Conservation (phyloP, 1,140 invertebrate genomes). For the Solenopsis fugax region DNA sequence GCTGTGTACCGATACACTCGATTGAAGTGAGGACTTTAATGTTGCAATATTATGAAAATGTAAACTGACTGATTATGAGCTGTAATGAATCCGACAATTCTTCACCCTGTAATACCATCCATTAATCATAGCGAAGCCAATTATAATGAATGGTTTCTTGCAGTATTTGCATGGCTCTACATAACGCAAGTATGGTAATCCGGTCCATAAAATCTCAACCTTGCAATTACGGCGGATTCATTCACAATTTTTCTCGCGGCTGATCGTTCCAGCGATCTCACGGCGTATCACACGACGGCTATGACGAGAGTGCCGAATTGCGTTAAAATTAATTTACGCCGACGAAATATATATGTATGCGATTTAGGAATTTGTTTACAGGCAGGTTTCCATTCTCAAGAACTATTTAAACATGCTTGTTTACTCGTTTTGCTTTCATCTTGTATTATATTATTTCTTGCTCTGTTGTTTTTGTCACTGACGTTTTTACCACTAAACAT, state of each 20-base stretch:
- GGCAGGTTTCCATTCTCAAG: background rate
- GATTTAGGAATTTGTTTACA: background rate
- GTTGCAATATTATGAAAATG: conserved; percentile 55
- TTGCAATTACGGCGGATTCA: conserved; percentile 56
- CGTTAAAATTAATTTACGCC: conserved; percentile 17
- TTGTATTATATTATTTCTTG: background rate
- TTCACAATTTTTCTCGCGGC: conserved; percentile 65
- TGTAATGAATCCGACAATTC: conserved; percentile 51
- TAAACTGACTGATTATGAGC: conserved; percentile 58
- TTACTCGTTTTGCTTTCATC: background rate
- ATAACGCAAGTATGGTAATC: conserved; percentile 60
- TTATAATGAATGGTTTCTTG: conserved; percentile 58
- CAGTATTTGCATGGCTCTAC: conserved; percentile 50
- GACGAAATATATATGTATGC: background rate
- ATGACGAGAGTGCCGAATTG: background rate
- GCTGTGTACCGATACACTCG: background rate
- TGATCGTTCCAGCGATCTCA: conserved; percentile 51
- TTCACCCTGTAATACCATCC: conserved; percentile 53
- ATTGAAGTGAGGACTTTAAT: conserved; percentile 37
- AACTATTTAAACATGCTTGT: conserved; percentile 5
- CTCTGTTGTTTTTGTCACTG: background rate
- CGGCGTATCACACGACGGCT: background rate
- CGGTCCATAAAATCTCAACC: conserved; percentile 44
- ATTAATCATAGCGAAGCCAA: conserved; percentile 64
- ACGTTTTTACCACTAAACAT: background rate